phyloP scores from a whole-genome alignment of 2,888 invertebrate genomes.

The Aspidapion aeneum region DNA sequence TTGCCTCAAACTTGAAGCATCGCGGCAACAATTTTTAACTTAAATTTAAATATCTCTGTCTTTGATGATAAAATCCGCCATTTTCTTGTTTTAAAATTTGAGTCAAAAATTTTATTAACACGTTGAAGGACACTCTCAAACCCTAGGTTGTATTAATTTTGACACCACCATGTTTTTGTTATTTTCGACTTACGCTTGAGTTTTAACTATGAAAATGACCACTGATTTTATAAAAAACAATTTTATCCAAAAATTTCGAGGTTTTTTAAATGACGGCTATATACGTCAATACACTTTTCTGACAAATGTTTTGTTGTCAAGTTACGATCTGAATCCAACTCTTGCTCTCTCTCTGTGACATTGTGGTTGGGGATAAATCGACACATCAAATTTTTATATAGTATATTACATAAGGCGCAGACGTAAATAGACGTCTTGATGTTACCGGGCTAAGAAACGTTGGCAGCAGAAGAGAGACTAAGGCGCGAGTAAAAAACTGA shows the following conservation, averaged over 20 bases:
- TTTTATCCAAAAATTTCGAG: neutral
- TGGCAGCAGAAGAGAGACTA: neutral
- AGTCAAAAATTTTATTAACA: neutral
- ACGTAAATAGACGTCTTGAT: neutral
- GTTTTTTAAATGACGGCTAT: neutral
- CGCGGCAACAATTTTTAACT: no score
- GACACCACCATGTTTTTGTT: neutral
- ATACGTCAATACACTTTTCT: neutral
- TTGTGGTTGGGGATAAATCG: neutral
- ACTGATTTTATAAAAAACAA: neutral
- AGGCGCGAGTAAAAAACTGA: neutral
- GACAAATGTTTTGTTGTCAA: neutral
- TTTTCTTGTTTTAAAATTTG: neutral
- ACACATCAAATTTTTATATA: neutral
- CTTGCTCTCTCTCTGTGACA: neutral
- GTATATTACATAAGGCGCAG: neutral
- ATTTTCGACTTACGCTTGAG: neutral
- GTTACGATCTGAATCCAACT: neutral
- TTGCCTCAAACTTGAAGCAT: no score
- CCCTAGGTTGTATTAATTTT: neutral
- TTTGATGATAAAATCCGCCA: no score
- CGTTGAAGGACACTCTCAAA: neutral
- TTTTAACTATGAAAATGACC: neutral
- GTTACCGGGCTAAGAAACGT: neutral
- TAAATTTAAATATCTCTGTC: no score